Evolutionary conservation across 2,113 vertebrate genomes (phyloP).

Genomic region (Lepisosteus oculatus): DNA sequence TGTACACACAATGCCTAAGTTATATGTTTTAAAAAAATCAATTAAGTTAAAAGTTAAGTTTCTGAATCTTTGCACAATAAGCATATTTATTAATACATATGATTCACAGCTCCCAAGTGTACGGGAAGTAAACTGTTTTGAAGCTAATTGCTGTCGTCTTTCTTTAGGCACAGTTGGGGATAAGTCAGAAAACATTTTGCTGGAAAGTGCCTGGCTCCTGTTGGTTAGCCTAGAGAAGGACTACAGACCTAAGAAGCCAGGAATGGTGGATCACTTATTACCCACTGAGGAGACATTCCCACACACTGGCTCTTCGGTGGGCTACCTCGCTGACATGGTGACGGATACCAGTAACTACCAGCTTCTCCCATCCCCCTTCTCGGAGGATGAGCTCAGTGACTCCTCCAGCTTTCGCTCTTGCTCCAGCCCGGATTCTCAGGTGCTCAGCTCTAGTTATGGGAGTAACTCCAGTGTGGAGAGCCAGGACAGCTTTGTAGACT

Average conservation of each 20-base stretch:
- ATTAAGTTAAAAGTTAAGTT: too few species aligned
- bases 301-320: conserved; percentile 58
- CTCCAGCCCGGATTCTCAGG: conserved; percentile 83
- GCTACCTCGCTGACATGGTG: conserved; percentile 72
- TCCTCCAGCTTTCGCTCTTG: conserved; percentile 88
- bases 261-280: conserved; percentile 95
- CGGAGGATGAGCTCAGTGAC: conserved; percentile 84
- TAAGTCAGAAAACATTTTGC: too few species aligned
- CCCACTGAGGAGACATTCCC: conserved; percentile 82
- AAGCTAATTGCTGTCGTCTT: too few species aligned
- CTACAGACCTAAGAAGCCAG: conserved; percentile 40
- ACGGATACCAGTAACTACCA: conserved; percentile 72
- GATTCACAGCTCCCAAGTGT: too few species aligned
- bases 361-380: conserved; percentile 81
- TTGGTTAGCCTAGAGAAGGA: conserved; percentile 17
- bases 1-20: too few species aligned
- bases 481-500: conserved; percentile 88
- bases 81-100: too few species aligned
- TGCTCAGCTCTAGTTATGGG: conserved; percentile 81
- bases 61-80: too few species aligned
- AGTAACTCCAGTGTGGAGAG: conserved; percentile 71
- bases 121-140: too few species aligned
- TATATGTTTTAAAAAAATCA: too few species aligned
- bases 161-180: too few species aligned
- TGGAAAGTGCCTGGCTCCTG: too few species aligned